phyloP scores from a whole-genome alignment of 2,888 invertebrate genomes.

The Lottia scabra region DNA sequence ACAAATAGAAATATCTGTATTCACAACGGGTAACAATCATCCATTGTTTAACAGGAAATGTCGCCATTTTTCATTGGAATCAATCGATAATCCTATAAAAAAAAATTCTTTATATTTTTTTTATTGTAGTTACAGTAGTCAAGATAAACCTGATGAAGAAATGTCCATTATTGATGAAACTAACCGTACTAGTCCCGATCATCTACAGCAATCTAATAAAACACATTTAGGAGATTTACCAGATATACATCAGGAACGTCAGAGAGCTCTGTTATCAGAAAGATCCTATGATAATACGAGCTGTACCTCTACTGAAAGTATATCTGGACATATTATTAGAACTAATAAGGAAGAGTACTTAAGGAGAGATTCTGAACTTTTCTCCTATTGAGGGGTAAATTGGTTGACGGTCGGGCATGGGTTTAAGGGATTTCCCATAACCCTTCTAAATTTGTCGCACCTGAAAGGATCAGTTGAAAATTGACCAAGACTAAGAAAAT shows the following conservation, averaged over 20 bases:
- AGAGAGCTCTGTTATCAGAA: neutral
- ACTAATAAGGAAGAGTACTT: neutral
- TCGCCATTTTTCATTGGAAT: too few species aligned
- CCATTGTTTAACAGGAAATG: too few species aligned
- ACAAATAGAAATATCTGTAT: too few species aligned
- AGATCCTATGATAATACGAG: neutral
- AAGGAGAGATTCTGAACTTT: too few species aligned
- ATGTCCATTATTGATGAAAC: neutral
- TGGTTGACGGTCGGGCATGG: too few species aligned
- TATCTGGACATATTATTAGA: neutral
- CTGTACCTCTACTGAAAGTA: neutral
- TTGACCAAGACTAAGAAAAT: too few species aligned
- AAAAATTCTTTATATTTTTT: neutral
- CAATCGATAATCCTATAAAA: too few species aligned
- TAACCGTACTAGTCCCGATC: neutral
- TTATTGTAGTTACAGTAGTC: constrained; percentile 2
- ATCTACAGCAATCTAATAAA: neutral
- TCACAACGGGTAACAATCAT: too few species aligned
- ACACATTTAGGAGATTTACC: neutral
- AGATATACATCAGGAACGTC: neutral
- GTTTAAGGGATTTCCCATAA: too few species aligned
- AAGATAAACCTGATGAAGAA: constrained; percentile 1
- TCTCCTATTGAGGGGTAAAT: too few species aligned
- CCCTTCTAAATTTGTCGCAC: too few species aligned
- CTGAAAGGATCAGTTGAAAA: too few species aligned